phyloP scores from a whole-genome alignment of 2,888 invertebrate species.

The Keiferia lycopersicella region DNA sequence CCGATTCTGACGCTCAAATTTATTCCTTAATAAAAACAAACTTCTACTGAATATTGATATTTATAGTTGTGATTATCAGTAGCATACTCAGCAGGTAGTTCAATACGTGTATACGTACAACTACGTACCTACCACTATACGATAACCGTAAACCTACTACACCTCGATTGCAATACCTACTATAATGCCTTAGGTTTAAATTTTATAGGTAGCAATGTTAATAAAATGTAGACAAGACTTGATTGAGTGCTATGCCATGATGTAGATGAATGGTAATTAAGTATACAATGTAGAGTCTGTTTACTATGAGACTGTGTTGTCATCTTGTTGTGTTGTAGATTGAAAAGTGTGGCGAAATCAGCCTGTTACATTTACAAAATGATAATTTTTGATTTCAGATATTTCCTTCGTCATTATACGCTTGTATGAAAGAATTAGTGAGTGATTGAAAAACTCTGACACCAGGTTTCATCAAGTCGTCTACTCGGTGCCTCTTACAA shows the following conservation, averaged over 20 bases:
- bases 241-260: constrained; percentile 3
- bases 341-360: neutral
- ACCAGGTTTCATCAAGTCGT: too few species aligned
- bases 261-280: constrained; percentile 14
- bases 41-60: too few species aligned
- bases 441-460: too few species aligned
- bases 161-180: neutral
- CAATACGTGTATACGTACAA: too few species aligned
- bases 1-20: too few species aligned
- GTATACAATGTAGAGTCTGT: constrained; percentile 13
- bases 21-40: too few species aligned
- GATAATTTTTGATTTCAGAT: neutral
- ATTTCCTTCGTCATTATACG: neutral
- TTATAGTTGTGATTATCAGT: too few species aligned
- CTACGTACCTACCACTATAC: too few species aligned
- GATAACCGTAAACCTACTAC: neutral
- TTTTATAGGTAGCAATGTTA: neutral
- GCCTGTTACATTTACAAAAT: neutral
- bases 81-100: too few species aligned
- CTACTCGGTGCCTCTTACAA: too few species aligned
- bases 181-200: neutral
- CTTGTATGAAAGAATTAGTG: too few species aligned
- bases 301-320: constrained; percentile 4
- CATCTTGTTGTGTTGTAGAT: neutral
- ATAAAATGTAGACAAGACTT: neutral